Evolutionary conservation across 2,888 invertebrate species (phyloP), one percentile per base, ranked within the genome.

Genomic region (Apodemia zela): DNA sequence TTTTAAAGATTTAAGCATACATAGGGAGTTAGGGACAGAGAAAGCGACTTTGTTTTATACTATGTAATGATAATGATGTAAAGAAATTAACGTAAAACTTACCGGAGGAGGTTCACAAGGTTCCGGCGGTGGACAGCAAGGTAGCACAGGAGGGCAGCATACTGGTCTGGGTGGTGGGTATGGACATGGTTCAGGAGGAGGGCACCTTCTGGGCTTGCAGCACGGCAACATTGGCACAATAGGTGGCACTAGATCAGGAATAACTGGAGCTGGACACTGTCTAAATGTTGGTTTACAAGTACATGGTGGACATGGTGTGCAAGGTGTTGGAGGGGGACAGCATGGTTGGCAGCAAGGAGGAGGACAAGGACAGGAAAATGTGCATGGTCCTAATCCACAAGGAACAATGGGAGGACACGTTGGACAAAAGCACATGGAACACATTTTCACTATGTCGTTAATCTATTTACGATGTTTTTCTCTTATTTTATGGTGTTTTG

Each of bases 31-130:
- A n/a, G n/a, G n/a, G n/a, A n/a, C n/a, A n/a, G n/a, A n/a, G n/a
- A n/a, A n/a, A n/a, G n/a, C n/a, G n/a, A n/a, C n/a, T n/a, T n/a
- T n/a, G n/a, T n/a, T n/a, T n/a, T n/a, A n/a, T n/a, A n/a, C n/a
- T n/a, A n/a, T n/a, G n/a, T n/a, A n/a, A n/a, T n/a, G n/a, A n/a
- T n/a, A n/a, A n/a, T n/a, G n/a, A n/a, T n/a, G n/a, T 29, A 33
- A 33, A 38, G 3, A 38, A 13, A 38, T 0, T 38, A 59, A 6
- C 42, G 38, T 47, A 11, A 18, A 0, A 64, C 67, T 77, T 76
- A 91, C 90, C 65, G 92, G 91, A 47, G 90, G 85, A 63, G 84
- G 87, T 72, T 90, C 82, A 72, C 90, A 84, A 54, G 86, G 81
- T 64, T 84, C 84, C 38, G 87, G 87, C 8, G 87, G 89, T 45